Evolutionary conservation across 2,888 invertebrate genomes (phyloP).

Genomic region (Ennomos quercinarius): DNA sequence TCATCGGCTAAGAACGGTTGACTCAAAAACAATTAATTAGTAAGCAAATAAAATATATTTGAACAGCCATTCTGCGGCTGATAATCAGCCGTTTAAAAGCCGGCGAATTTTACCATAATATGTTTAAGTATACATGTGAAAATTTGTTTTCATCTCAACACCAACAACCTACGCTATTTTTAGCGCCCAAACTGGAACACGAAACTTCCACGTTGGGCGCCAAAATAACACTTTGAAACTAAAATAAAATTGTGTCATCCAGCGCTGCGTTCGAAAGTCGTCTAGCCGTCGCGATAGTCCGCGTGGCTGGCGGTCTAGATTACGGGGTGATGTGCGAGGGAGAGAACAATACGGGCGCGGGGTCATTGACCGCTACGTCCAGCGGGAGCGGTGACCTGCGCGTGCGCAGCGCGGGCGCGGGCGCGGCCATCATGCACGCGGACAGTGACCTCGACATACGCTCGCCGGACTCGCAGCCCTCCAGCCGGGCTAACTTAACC

Average conservation of each 20-base stretch:
- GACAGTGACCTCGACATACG: constrained; percentile 90
- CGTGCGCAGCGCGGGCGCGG: constrained; percentile 61
- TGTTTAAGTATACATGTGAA: too few species aligned
- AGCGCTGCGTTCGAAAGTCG: constrained; percentile 97
- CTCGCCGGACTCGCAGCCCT: constrained; percentile 56
- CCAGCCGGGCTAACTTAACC: constrained; percentile 60
- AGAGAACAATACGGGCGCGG: constrained; percentile 72
- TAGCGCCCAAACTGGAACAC: background rate
- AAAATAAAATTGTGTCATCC: constrained; percentile 7
- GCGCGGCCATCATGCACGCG: constrained; percentile 86
- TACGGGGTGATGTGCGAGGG: constrained; percentile 85
- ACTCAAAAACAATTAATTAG: too few species aligned
- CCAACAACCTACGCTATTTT: too few species aligned
- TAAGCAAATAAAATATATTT: too few species aligned
- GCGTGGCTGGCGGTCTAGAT: constrained; percentile 94
- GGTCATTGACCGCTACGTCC: constrained; percentile 73
- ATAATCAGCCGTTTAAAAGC: too few species aligned
- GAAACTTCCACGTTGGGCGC: too few species aligned
- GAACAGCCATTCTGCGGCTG: too few species aligned
- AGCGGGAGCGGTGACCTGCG: constrained; percentile 74
- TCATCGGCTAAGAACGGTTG: too few species aligned
- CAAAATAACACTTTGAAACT: too few species aligned
- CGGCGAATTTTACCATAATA: too few species aligned
- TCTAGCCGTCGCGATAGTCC: constrained; percentile 94
- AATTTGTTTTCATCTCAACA: too few species aligned